These are phyloP conservation scores for Macrosiphum euphorbiae DNA, from an alignment of 2,888 invertebrate genomes.

Conservation along the genomic window DNA sequence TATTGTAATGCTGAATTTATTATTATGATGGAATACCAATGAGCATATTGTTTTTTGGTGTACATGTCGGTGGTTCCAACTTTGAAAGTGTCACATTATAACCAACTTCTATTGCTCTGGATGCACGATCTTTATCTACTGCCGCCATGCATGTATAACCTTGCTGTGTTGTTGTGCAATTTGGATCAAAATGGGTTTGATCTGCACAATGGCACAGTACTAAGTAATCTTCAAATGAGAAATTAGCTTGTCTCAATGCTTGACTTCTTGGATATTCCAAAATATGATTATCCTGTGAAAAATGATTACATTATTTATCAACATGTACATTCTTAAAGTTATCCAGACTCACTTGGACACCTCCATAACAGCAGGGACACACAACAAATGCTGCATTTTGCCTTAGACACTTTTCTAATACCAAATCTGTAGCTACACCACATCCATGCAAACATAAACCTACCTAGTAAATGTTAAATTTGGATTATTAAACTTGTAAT, in stretches of 20 bases:
- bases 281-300: slow-evolving; percentile 74
- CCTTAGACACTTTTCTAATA: slow-evolving; percentile 84
- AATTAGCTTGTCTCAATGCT: slow-evolving; percentile 68
- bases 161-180: slow-evolving; percentile 79
- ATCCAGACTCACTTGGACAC: slow-evolving; percentile 74
- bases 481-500: neutral
- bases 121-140: slow-evolving; percentile 87
- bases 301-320: neutral
- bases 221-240: slow-evolving; percentile 77
- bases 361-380: slow-evolving; percentile 96
- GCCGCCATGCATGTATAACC: slow-evolving; percentile 90
- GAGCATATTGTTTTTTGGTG: slow-evolving; percentile 91
- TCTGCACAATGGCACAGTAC: slow-evolving; percentile 91
- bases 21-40: slow-evolving; percentile 75
- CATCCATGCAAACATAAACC: slow-evolving; percentile 94
- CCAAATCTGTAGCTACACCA: slow-evolving; percentile 94
- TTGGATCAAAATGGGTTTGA: slow-evolving; percentile 84
- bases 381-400: slow-evolving; percentile 86
- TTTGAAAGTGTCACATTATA: slow-evolving; percentile 84
- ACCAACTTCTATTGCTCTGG: slow-evolving; percentile 81
- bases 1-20: slow-evolving; percentile 20
- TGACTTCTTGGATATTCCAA: slow-evolving; percentile 86
- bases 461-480: slow-evolving; percentile 75
- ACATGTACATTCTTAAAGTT: neutral
- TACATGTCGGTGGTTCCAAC: slow-evolving; percentile 84